Base-by-base conservation (phyloP, 2,888 invertebrate species). In the Eupithecia vulgata region DNA sequence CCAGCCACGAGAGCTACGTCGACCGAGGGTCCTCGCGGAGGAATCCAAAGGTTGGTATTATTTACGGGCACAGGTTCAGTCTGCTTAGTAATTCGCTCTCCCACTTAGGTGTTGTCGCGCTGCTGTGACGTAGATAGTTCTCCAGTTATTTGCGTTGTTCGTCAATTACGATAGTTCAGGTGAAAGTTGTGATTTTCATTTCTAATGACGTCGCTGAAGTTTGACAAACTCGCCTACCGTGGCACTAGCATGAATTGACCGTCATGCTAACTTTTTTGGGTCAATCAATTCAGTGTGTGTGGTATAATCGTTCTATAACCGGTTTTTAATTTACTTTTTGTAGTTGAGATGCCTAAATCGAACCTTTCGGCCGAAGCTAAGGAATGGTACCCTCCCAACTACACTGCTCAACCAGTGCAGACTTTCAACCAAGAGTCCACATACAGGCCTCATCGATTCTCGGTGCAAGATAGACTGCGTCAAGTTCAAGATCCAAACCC, bases 351-450 rank as follows among this genome's bases (percentile, higher is more conserved):
- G 78, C 85, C 91, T 30, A 93, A 91, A 81, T 95, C 94, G 25
- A 95, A 87, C 34, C 82, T 95, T 76, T 95, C 95, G 65, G 95
- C 94, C 21, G 95, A 95, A 71, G 96, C 96, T 37, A 94, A 95
- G 80, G 96, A 95, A 88, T 96, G 95, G 95, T 95, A 94, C 81
- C 95, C 95, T 69, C 91, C 94, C 30, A 95, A 94, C 81, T 95
- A 95, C 85, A 90, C 88, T 64, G 90, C 89, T 15, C 91, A 91
- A 79, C 82, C 86, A 34, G 86, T 81, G 70, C 87, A 87, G 59
- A 81, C 85, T 35, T 93, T 88, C 81, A 83, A 82, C 52, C 82
- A 86, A 52, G 93, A 93, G 67, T 87, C 90, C 70, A 85, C 85
- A 1, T 92, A 90, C 72, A 84, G 92, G 80, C 87, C 89, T 34